phyloP scores from a whole-genome alignment of 2,113 vertebrate genomes.

The Tonatia bakeri region DNA sequence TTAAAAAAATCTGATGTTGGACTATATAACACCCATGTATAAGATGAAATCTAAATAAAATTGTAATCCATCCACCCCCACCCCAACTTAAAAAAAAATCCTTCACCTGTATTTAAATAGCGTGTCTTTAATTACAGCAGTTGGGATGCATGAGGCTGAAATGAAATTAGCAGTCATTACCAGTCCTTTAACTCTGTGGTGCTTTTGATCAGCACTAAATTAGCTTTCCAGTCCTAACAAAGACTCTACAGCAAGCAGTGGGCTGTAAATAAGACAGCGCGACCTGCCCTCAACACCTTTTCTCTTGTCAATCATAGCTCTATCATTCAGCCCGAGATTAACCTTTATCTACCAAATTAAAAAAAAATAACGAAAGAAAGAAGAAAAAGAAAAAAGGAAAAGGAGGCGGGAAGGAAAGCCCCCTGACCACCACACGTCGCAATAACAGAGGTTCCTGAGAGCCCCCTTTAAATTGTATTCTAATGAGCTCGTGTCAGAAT shows the following conservation, averaged over 20 bases:
- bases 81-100: slow-evolving; percentile 73
- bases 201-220: slow-evolving; percentile 90
- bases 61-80: slow-evolving; percentile 75
- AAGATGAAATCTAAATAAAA: slow-evolving; percentile 79
- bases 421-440: slow-evolving; percentile 60
- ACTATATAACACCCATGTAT: slow-evolving; percentile 70
- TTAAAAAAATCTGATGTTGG: slow-evolving; percentile 66
- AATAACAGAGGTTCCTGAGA: slow-evolving; percentile 62
- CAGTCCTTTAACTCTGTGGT: slow-evolving; percentile 88
- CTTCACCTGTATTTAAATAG: slow-evolving; percentile 90
- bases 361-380: background rate
- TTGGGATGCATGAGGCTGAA: slow-evolving; percentile 87
- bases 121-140: slow-evolving; percentile 88
- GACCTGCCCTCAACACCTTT: slow-evolving; percentile 88
- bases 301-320: slow-evolving; percentile 87
- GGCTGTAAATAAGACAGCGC: slow-evolving; percentile 88
- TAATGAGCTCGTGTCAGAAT: slow-evolving; percentile 73
- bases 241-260: slow-evolving; percentile 86
- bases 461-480: slow-evolving; percentile 61
- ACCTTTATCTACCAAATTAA: slow-evolving; percentile 83
- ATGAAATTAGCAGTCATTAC: slow-evolving; percentile 92
- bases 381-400: slow-evolving; percentile 8
- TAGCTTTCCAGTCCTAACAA: slow-evolving; percentile 89
- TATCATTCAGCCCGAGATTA: slow-evolving; percentile 85
- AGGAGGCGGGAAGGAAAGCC: slow-evolving; percentile 39